A percentile compares a stretch with the other conserved stretches of the same genome.
phyloP scores from a whole-genome alignment of 2,113 vertebrate genomes.

The Telmatochromis brachygnathus region DNA sequence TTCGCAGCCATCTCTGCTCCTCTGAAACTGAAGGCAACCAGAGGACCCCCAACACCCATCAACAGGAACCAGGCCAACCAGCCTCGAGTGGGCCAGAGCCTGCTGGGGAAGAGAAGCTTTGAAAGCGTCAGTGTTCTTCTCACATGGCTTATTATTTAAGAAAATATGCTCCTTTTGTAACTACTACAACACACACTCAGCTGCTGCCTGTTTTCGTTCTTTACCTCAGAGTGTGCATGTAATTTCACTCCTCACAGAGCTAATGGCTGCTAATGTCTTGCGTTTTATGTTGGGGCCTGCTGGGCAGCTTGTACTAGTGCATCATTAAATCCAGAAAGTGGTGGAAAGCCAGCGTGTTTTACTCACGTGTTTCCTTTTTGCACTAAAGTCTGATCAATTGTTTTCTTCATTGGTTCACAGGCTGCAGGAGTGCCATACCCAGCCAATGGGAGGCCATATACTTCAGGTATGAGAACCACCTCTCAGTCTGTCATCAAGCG shows the following conservation, averaged over 20 bases:
- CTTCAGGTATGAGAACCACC: conserved; percentile 81
- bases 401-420: conserved; percentile 34
- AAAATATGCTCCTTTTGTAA: not conserved
- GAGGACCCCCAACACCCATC: conserved; percentile 86
- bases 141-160: not conserved
- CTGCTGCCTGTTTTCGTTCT: not conserved
- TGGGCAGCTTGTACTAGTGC: not conserved
- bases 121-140: conserved; percentile 72
- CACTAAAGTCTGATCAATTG: not conserved
- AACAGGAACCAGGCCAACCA: conserved; percentile 87
- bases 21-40: conserved; percentile 84
- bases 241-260: not conserved
- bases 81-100: conserved; percentile 75
- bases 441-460: conserved; percentile 84
- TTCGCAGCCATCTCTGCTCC: conserved; percentile 81
- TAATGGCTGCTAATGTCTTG: not conserved
- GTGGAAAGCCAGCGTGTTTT: not conserved
- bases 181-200: rapidly evolving
- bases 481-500: conserved; percentile 85
- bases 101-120: conserved; percentile 83
- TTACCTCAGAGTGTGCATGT: not conserved
- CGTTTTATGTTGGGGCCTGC: not conserved
- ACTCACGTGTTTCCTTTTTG: rapidly evolving
- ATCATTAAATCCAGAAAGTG: not conserved
- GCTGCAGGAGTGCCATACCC: conserved; percentile 74